These are phyloP conservation scores for Thermophis baileyi DNA, from an alignment of 2,113 vertebrate species.

Conservation along the genomic window DNA sequence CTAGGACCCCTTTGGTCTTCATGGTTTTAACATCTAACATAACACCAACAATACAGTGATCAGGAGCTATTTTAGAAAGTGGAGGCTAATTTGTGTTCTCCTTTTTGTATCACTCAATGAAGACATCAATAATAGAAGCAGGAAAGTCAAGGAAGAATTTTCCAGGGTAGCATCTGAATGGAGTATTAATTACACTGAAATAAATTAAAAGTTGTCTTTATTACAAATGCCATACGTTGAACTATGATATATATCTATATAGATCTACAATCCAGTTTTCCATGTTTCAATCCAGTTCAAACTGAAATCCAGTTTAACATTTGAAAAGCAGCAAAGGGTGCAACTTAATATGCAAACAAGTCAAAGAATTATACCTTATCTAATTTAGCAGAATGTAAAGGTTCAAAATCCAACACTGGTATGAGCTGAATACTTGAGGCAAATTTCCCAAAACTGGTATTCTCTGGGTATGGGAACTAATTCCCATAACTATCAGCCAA, in stretches of 20 bases:
- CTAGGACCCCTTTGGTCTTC: conserved; percentile 23
- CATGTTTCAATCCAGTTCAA: not conserved
- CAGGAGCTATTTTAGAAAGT: conserved; percentile 45
- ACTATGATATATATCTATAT: not conserved
- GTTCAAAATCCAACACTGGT: not conserved
- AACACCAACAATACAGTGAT: conserved; percentile 41
- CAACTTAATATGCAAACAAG: accelerated
- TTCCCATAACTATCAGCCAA: too few relatives aligned
- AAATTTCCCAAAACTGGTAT: too few relatives aligned
- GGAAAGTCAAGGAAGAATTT: conserved; percentile 29
- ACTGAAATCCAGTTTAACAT: not conserved
- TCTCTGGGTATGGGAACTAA: too few relatives aligned
- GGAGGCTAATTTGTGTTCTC: not conserved
- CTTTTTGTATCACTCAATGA: conserved; percentile 36
- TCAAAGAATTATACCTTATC: not conserved
- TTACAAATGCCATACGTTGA: not conserved
- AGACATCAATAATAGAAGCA: conserved; percentile 22
- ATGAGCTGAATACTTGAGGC: too few relatives aligned
- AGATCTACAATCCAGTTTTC: not conserved
- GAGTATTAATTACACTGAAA: not conserved
- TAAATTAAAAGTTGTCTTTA: not conserved
- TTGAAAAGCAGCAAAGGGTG: not conserved
- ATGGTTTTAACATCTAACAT: conserved; percentile 53
- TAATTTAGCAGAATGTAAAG: not conserved
- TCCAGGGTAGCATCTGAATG: not conserved